phyloP scores from a whole-genome alignment of 2,888 invertebrate genomes.

The Orthonevra nobilis region DNA sequence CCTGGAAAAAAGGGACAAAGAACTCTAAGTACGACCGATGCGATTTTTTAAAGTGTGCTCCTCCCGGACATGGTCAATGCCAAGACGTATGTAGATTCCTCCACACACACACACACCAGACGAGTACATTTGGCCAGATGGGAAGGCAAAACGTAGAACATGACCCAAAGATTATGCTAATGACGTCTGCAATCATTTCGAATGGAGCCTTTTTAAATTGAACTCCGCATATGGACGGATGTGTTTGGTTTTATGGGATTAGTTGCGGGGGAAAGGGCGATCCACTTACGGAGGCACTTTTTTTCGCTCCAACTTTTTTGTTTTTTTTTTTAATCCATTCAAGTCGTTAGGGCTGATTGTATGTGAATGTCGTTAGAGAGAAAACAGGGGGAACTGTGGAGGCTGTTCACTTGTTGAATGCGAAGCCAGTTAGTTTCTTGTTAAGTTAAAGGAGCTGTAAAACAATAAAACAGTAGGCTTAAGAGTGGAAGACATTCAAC shows the following conservation, averaged over 20 bases:
- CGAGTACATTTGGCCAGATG: neutral
- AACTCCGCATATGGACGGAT: constrained; percentile 1
- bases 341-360: neutral
- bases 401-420: constrained; percentile 11
- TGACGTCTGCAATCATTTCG: constrained; percentile 28
- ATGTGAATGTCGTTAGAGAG: neutral
- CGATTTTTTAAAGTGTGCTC: too few relatives aligned
- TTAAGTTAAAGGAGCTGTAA: too few relatives aligned
- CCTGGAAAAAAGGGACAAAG: constrained; percentile 4
- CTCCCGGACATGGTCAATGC: constrained; percentile 9
- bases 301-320: too few relatives aligned
- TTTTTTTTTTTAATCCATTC: constrained; percentile 24
- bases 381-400: neutral
- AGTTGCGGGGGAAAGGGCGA: neutral
- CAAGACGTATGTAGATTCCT: too few relatives aligned
- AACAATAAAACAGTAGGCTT: too few relatives aligned
- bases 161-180: constrained; percentile 30
- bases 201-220: constrained; percentile 27
- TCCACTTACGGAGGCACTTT: neutral
- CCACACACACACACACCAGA: neutral
- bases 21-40: neutral
- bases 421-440: too few relatives aligned
- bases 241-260: neutral
- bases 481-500: too few relatives aligned
- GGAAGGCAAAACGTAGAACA: neutral